Evolutionary conservation across 2,113 vertebrate species (phyloP), one percentile per base, ranked within the genome.

Genomic region (Anoplopoma fimbria): DNA sequence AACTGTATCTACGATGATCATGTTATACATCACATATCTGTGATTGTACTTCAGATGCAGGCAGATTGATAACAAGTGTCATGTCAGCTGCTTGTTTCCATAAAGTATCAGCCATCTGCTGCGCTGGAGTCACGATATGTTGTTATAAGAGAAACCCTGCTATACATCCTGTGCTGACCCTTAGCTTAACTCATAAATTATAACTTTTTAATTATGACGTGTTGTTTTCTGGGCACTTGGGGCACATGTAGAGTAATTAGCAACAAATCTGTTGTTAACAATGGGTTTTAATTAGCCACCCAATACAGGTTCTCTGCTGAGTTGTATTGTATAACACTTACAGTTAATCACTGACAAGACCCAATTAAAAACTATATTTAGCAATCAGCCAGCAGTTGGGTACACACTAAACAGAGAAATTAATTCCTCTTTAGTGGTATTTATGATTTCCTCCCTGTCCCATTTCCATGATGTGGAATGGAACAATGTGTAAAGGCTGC

Each of bases 231-330:
- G 70, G 29, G 36, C 15, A 13, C 53, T 82, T 15, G 45, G 55
- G 60, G 69, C 74, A 78, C 77, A 69, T 75, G 67, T 25, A 9
- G 10, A 40, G 60, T 65, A 76, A 84, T 87, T 76, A 81, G 69
- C 70, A 77, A 76, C 53, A 77, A 85, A 81, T 88, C 78, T 78
- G 72, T 49, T 27, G 79, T 82, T 83, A 85, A 83, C 81, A 91
- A 78, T 55, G n/a, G 34, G 77, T 79, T 89, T 91, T 86, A 87
- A 92, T 94, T 89, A 88, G 75, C 64, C 36, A 42, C 38, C 47
- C 60, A 64, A 69, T 42, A 15, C 72, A 53, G 74, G 23, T 70
- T 82, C 63, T 85, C 77, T 36, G 10, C 62, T 80, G 85, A 57
- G 74, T 33, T 81, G 49, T 75, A 74, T 70, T 62, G 67, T 86